Percentiles rank a stretch among this genome's conserved stretches.
These are phyloP conservation scores for Acronicta leporina DNA, from an alignment of 2,888 invertebrate species.

Conservation along the genomic window DNA sequence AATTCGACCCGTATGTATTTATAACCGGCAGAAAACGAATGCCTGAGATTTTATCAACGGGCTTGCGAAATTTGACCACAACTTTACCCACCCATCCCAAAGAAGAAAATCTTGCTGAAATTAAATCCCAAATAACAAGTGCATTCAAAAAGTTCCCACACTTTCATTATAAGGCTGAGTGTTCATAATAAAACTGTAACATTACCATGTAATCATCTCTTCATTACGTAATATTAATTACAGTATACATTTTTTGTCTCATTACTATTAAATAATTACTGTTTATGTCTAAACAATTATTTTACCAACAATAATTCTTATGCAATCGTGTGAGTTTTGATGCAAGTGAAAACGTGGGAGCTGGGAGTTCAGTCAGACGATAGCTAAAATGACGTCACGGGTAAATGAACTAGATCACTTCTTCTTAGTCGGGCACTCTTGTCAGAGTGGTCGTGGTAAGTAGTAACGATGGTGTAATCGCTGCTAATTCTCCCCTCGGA, in stretches of 20 bases:
- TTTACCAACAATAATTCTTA: constrained; percentile 14
- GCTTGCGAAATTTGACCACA: too few relatives aligned
- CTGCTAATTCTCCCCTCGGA: too few relatives aligned
- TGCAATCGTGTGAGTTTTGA: constrained; percentile 27
- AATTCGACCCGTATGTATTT: too few relatives aligned
- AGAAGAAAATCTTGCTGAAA: too few relatives aligned
- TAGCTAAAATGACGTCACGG: not conserved
- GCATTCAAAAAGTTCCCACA: constrained; percentile 33
- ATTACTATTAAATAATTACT: constrained; percentile 9
- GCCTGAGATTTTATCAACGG: too few relatives aligned
- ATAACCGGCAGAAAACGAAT: too few relatives aligned
- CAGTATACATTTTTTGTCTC: constrained; percentile 1
- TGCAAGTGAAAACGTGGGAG: constrained; percentile 41
- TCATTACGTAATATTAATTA: constrained; percentile 18
- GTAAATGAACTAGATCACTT: not conserved
- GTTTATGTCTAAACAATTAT: constrained; percentile 16
- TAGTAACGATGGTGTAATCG: too few relatives aligned
- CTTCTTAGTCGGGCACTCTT: too few relatives aligned
- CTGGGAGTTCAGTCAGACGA: not conserved
- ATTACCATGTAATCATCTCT: constrained; percentile 7
- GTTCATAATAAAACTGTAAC: constrained; percentile 10
- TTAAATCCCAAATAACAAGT: constrained; percentile 9
- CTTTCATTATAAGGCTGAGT: constrained; percentile 30
- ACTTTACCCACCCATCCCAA: too few relatives aligned
- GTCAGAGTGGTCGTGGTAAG: too few relatives aligned